These are phyloP conservation scores for Dorcus parallelipipedus DNA, from an alignment of 2,888 invertebrate species.

Conservation along the genomic window DNA sequence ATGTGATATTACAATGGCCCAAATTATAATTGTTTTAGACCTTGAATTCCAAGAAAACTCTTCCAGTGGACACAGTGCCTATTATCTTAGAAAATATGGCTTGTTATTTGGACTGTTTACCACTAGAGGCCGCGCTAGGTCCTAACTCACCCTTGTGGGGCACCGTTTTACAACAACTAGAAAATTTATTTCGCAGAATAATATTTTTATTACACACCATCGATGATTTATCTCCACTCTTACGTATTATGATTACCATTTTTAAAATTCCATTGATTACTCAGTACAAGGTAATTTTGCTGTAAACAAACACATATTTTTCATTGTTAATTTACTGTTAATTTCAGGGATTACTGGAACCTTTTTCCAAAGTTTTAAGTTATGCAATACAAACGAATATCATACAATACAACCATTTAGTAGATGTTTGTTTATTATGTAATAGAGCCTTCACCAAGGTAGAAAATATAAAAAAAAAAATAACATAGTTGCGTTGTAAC, in stretches of 20 bases:
- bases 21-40: slow-evolving; percentile 51
- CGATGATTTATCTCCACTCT: slow-evolving; percentile 66
- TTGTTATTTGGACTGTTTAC: slow-evolving; percentile 88
- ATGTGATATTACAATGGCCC: no score
- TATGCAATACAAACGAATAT: slow-evolving; percentile 88
- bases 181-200: slow-evolving; percentile 78
- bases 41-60: slow-evolving; percentile 71
- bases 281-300: slow-evolving; percentile 65
- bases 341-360: slow-evolving; percentile 79
- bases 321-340: not conserved
- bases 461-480: slow-evolving; percentile 20
- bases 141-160: slow-evolving; percentile 72
- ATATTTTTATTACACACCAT: slow-evolving; percentile 66
- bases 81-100: slow-evolving; percentile 87
- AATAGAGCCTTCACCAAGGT: slow-evolving; percentile 82
- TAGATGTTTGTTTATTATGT: slow-evolving; percentile 87
- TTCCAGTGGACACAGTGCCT: slow-evolving; percentile 68
- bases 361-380: slow-evolving; percentile 91
- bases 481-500: not conserved
- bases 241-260: slow-evolving; percentile 74
- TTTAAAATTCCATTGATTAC: slow-evolving; percentile 82
- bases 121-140: slow-evolving; percentile 72
- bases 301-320: not conserved
- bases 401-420: slow-evolving; percentile 73
- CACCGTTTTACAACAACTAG: slow-evolving; percentile 80